Evolutionary conservation across 2,888 invertebrate species (phyloP), one percentile per base, ranked within the genome.

Genomic region (Brachypalpus laphriformis): DNA sequence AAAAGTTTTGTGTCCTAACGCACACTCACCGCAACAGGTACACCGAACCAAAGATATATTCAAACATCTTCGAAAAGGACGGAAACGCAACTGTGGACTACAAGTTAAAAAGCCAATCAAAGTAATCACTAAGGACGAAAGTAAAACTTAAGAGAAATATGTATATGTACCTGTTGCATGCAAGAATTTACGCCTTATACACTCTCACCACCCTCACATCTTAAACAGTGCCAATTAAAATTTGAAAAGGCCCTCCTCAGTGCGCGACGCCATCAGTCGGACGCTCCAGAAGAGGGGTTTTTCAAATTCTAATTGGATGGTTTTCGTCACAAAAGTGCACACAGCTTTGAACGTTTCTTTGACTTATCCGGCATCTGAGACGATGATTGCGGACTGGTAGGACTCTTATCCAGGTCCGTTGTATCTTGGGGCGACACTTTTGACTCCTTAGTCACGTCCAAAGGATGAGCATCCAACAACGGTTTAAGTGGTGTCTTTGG

Each of bases 271-370:
- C 70, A 76, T 76, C 63, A 71, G 63, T 63, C 47, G 5, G 71
- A 54, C 25, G 80, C 11, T 37, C 51, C 75, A n/a, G 75, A 88
- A 78, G 89, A 87, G 87, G 89, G 89, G 87, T 87, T 89, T 88
- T 88, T 86, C 88, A 91, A 88, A 90, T 89, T 91, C 91, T 91
- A 91, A 91, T 91, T 91, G 88, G 91, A 91, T 22, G 91, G 90
- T 80, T 91, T 91, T 90, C 91, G 92, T 92, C 92, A 92, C 90
- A 92, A 91, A 16, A 92, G 89, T 54, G 91, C 90, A 87, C 92
- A 92, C 74, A 92, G 87, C 88, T 92, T 92, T 87, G 92, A 92
- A 51, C 91, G 92, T 77, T 91, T 91, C 87, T 92, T 92, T 51
- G 89, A 89, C 87, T 92, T 92, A 75, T 91, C 91, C 56, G 88